A percentile compares a stretch with the other conserved stretches of the same genome.
Conservation (phyloP, 2,797 vertebrate genomes). For the Carcharodon carcharias region DNA sequence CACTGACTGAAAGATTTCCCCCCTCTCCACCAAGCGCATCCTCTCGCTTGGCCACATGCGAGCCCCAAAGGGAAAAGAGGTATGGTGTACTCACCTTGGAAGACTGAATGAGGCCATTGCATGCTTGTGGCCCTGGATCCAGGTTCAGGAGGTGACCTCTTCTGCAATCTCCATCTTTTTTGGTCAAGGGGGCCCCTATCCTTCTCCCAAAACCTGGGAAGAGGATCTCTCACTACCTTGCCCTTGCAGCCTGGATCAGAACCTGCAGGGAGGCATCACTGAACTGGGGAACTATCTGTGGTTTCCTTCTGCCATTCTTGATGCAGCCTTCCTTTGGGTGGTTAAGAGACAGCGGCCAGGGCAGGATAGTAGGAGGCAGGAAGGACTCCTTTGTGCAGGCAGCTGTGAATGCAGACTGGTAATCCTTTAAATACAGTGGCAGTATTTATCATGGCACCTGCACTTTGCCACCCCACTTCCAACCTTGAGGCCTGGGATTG, state of each 20-base stretch:
- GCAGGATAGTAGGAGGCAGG: too few species aligned
- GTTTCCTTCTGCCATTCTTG: neutral
- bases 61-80: neutral
- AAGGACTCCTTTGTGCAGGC: too few species aligned
- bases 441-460: neutral
- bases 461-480: neutral
- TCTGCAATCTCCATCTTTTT: neutral
- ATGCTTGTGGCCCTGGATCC: neutral
- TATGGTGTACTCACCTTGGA: neutral
- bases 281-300: neutral
- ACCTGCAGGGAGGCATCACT: neutral
- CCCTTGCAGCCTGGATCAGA: neutral
- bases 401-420: neutral
- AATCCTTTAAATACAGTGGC: neutral
- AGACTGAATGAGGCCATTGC: too few species aligned
- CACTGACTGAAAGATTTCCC: too few species aligned
- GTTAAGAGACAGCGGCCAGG: too few species aligned
- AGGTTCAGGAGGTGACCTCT: neutral
- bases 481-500: neutral
- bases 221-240: neutral
- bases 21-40: too few species aligned
- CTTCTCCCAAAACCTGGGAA: neutral
- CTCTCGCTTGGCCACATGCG: too few species aligned
- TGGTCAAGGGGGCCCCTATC: neutral
- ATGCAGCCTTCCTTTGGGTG: too few species aligned